Evolutionary conservation across 2,113 vertebrate species (phyloP).

Genomic region (Chaenogobius annularis): DNA sequence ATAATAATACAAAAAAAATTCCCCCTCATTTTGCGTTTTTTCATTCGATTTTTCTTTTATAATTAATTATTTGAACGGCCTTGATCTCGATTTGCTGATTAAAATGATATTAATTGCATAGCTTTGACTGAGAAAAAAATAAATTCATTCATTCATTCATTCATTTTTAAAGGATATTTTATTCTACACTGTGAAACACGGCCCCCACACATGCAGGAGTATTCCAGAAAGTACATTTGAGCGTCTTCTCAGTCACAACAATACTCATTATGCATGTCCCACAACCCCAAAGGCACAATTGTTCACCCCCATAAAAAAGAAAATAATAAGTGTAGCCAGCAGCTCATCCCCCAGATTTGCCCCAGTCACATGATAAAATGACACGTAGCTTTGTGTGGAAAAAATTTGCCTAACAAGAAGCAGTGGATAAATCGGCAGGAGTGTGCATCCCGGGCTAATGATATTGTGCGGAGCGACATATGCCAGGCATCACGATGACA

Average conservation of each 20-base stretch:
- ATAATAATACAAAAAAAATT: too few relatives aligned
- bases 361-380: conserved; percentile 59
- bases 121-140: too few relatives aligned
- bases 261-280: neutral
- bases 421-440: conserved; percentile 56
- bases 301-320: neutral
- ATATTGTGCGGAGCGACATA: conserved; percentile 67
- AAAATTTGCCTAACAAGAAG: conserved; percentile 55
- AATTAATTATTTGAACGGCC: too few relatives aligned
- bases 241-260: neutral
- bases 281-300: neutral
- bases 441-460: conserved; percentile 65
- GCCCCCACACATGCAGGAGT: neutral
- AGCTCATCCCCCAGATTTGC: conserved; percentile 61
- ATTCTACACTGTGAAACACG: too few relatives aligned
- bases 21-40: too few relatives aligned
- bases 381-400: conserved; percentile 55
- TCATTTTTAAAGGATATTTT: too few relatives aligned
- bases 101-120: too few relatives aligned
- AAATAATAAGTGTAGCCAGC: neutral
- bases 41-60: too few relatives aligned
- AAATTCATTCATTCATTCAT: too few relatives aligned
- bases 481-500: conserved; percentile 73
- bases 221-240: neutral
- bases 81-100: too few relatives aligned